Evolutionary conservation across 2,888 invertebrate species (phyloP), one percentile per base, ranked within the genome.

Genomic region (Ethmia dodecea): DNA sequence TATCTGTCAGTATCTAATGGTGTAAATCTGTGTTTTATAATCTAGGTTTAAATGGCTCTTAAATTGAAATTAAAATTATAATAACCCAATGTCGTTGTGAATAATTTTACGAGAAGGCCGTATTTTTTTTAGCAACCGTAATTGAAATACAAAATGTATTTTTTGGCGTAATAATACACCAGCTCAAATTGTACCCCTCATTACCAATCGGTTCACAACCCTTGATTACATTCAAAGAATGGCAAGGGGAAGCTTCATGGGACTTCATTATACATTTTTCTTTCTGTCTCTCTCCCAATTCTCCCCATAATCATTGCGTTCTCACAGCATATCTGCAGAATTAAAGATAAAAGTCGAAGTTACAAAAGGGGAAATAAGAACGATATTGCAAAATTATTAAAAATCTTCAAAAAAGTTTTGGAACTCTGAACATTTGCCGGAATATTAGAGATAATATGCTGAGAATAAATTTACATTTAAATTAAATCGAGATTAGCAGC

Each of bases 251-350:
- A 60, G 52, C 55, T 60, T 58, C 54, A 40, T 42, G 60, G 50
- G 58, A 74, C 66, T 75, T 71, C 70, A 71, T 78, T 76, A 74
- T 59, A 66, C 47, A 60, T 68, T 69, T 74, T 70, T 67, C 59
- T 63, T 56, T 60, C 57, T 60, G 48, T 55, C 52, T 52, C 45
- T 53, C 56, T 56, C 61, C 60, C 57, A 55, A 39, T 64, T 61
- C 52, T 51, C 60, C 60, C 59, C 54, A 53, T 58, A 71, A 73
- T 74, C 64, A 69, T 66, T 60, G 58, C 62, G 61, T 65, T 65
- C 58, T 63, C 59, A 63, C 56, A 58, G 60, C 59, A 64, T 64
- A 65, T 65, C 68, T 62, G 62, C 45, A 43, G 59, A 69, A 70
- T 70, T 67, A 71, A 62, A 73, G 69, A 72, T 67, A 70, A 72